Percentiles rank a stretch among this genome's conserved stretches.
Evolutionary conservation across 2,888 invertebrate genomes (phyloP).

Genomic region (Protonemura montana): DNA sequence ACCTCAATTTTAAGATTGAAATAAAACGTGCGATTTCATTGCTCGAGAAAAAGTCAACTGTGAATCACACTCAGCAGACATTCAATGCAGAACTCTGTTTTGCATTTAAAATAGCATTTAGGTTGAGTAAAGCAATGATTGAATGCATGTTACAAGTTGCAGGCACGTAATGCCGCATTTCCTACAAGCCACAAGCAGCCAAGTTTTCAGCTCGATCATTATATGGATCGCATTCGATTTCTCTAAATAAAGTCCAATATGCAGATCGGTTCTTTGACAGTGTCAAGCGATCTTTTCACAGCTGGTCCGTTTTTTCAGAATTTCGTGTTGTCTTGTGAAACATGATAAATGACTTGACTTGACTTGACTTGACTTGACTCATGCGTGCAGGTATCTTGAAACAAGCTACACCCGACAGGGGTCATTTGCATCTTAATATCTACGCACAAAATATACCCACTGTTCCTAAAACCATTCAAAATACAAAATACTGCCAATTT

Average conservation of each 20-base stretch:
- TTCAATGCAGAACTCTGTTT: too few species aligned
- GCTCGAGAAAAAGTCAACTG: neutral
- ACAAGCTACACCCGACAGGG: neutral
- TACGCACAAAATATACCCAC: neutral
- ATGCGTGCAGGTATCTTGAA: neutral
- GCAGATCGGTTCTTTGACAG: neutral
- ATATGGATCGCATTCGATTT: neutral
- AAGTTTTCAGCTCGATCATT: neutral
- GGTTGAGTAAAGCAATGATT: neutral
- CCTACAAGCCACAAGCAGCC: neutral
- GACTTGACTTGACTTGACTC: too few species aligned
- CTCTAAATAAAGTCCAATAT: neutral
- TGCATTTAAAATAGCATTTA: neutral
- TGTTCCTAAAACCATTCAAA: neutral
- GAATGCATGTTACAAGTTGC: neutral
- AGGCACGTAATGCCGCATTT: neutral
- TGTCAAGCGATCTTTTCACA: neutral
- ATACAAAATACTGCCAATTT: neutral
- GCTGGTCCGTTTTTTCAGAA: neutral
- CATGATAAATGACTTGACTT: neutral
- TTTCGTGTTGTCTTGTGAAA: neutral
- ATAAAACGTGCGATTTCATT: neutral
- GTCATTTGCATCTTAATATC: neutral
- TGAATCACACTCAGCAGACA: neutral
- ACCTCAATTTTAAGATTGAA: neutral